A percentile compares a stretch with the other conserved stretches of the same genome.
These are phyloP conservation scores for Rafetus swinhoei DNA, from an alignment of 2,113 vertebrate genomes.

Conservation along the genomic window DNA sequence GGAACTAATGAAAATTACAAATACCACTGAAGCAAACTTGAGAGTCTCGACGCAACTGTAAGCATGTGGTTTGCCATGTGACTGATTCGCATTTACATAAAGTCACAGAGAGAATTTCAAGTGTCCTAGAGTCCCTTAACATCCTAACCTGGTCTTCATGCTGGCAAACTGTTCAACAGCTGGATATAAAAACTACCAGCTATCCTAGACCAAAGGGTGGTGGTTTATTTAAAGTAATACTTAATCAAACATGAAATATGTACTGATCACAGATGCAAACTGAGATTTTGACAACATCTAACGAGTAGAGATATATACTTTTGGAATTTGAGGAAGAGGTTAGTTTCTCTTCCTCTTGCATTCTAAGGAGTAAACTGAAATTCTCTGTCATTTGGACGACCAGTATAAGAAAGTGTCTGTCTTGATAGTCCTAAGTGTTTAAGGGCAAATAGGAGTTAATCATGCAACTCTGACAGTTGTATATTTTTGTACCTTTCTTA, in stretches of 20 bases:
- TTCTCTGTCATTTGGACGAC: too few species aligned
- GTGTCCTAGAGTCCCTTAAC: background rate
- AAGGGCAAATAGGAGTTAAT: too few species aligned
- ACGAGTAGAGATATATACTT: too few species aligned
- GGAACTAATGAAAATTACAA: fast-evolving
- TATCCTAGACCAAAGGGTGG: background rate
- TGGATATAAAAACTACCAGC: background rate
- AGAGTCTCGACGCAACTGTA: fast-evolving
- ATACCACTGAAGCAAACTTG: background rate
- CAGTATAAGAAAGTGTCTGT: background rate
- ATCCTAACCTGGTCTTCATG: background rate
- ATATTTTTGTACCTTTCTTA: background rate
- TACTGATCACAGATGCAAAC: too few species aligned
- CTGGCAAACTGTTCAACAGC: too few species aligned
- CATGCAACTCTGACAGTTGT: background rate
- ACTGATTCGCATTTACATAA: background rate
- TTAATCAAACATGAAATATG: background rate
- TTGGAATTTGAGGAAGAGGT: too few species aligned
- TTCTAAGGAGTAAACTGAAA: background rate
- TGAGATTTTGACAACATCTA: too few species aligned
- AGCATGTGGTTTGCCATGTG: background rate
- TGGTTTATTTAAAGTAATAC: background rate
- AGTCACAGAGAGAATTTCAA: fast-evolving
- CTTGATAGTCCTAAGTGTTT: background rate
- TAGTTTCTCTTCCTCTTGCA: too few species aligned